Conservation (phyloP, 2,797 vertebrate species). For the Trachurus trachurus region DNA sequence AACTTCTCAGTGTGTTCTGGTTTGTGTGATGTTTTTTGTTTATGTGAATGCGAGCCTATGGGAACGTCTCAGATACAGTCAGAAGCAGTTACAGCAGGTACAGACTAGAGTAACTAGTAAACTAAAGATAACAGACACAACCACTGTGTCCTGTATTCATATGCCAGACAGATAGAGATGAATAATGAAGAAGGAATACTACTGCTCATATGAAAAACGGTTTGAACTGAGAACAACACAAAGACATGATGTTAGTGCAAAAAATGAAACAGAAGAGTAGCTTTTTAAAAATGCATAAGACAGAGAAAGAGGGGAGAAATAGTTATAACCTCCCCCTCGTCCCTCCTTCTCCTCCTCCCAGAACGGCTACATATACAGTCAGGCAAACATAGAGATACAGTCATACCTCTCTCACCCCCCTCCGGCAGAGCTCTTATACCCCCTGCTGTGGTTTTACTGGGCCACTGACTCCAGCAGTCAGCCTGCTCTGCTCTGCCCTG, state of each 20-base stretch:
- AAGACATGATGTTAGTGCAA: conserved; percentile 6
- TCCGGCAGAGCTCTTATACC: conserved; percentile 65
- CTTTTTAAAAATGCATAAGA: conserved; percentile 16
- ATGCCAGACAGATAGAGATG: conserved; percentile 36
- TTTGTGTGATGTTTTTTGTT: conserved; percentile 31
- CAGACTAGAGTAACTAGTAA: conserved; percentile 4
- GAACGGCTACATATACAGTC: conserved; percentile 47
- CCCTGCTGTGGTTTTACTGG: conserved; percentile 81
- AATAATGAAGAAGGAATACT: conserved; percentile 41
- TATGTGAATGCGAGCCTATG: conserved; percentile 2
- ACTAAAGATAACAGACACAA: conserved; percentile 23
- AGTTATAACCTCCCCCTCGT: not conserved
- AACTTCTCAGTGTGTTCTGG: conserved; percentile 9
- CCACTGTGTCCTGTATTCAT: conserved; percentile 21
- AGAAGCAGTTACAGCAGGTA: conserved; percentile 26
- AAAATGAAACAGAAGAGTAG: not conserved
- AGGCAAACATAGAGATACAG: conserved; percentile 52
- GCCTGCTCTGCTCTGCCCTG: conserved; percentile 59
- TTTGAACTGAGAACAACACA: conserved; percentile 21
- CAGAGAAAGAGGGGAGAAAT: not conserved
- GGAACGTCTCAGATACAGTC: conserved; percentile 25
- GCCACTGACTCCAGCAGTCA: conserved; percentile 76
- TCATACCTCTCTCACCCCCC: conserved; percentile 59
- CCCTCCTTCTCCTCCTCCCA: not conserved
- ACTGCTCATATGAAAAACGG: not conserved